Evolutionary conservation across 1,140 invertebrate genomes (phyloP).

Genomic region (Pinna nobilis): DNA sequence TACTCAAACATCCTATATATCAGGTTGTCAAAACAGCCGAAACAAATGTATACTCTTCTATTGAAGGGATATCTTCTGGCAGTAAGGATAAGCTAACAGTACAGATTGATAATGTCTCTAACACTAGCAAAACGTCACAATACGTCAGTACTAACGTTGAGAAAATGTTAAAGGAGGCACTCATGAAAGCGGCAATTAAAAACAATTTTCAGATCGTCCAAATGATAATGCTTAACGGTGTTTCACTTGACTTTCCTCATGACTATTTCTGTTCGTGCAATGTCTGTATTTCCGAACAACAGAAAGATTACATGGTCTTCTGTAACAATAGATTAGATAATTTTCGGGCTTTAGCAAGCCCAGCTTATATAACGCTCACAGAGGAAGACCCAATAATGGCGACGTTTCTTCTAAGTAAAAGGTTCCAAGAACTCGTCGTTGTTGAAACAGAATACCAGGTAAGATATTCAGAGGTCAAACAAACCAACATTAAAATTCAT

Average conservation of each 20-base stretch:
- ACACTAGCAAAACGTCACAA: neutral
- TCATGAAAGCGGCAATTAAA: conserved; percentile 77
- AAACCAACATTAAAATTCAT: too few species aligned
- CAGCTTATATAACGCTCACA: conserved; percentile 78
- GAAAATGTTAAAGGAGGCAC: conserved; percentile 73
- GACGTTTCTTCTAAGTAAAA: conserved; percentile 69
- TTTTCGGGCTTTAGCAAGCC: conserved; percentile 92
- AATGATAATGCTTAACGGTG: conserved; percentile 74
- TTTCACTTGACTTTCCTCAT: conserved; percentile 74
- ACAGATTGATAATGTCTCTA: neutral
- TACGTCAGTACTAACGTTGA: neutral
- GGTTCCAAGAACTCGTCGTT: conserved; percentile 54
- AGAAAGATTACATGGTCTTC: conserved; percentile 80
- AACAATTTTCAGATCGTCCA: conserved; percentile 79
- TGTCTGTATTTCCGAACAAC: conserved; percentile 72
- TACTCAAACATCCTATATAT: conserved; percentile 31
- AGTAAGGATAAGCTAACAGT: too few species aligned
- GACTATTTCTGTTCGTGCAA: conserved; percentile 76
- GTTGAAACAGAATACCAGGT: conserved; percentile 68
- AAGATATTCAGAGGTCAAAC: neutral
- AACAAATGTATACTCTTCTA: too few species aligned
- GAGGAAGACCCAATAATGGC: conserved; percentile 70
- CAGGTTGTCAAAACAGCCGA: neutral
- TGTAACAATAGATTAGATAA: conserved; percentile 86
- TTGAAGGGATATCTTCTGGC: neutral